Evolutionary conservation across 1,140 invertebrate species (phyloP).

Genomic region (Aphelinus atriplicis): DNA sequence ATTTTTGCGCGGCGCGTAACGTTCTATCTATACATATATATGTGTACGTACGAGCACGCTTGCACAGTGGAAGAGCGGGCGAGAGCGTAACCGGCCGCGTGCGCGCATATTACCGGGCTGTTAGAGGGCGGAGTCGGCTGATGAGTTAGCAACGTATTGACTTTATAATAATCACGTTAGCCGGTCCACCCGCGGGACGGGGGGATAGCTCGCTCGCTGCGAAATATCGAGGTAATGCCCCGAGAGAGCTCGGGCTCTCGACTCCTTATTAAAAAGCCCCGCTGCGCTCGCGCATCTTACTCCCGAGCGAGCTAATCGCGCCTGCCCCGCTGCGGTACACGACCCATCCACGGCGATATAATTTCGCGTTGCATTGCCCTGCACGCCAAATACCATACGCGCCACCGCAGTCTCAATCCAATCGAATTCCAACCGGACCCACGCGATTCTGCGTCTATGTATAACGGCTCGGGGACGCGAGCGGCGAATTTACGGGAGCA

Average conservation of each 20-base stretch:
- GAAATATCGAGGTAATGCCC: constrained; percentile 35
- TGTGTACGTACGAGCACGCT: constrained; percentile 21
- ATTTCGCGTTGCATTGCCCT: too few species aligned
- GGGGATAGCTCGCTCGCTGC: constrained; percentile 15
- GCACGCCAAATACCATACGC: too few species aligned
- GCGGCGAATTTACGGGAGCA: too few species aligned
- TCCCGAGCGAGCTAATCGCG: constrained; percentile 11
- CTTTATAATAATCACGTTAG: constrained; percentile 65
- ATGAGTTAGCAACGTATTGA: constrained; percentile 65
- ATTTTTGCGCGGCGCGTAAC: constrained; percentile 31
- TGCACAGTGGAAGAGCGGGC: too few species aligned
- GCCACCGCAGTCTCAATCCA: too few species aligned
- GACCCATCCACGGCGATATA: too few species aligned
- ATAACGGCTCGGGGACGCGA: too few species aligned
- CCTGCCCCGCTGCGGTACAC: background rate
- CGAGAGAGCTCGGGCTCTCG: background rate
- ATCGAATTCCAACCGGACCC: too few species aligned
- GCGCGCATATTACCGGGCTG: constrained; percentile 62
- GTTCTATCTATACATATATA: constrained; percentile 26
- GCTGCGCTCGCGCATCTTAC: background rate
- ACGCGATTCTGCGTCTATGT: too few species aligned
- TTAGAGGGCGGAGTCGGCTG: constrained; percentile 61
- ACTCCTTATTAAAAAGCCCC: constrained; percentile 35
- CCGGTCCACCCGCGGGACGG: constrained; percentile 32
- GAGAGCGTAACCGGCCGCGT: constrained; percentile 54